These are phyloP conservation scores for Pipa parva DNA, from an alignment of 2,113 vertebrate species.

Conservation along the genomic window DNA sequence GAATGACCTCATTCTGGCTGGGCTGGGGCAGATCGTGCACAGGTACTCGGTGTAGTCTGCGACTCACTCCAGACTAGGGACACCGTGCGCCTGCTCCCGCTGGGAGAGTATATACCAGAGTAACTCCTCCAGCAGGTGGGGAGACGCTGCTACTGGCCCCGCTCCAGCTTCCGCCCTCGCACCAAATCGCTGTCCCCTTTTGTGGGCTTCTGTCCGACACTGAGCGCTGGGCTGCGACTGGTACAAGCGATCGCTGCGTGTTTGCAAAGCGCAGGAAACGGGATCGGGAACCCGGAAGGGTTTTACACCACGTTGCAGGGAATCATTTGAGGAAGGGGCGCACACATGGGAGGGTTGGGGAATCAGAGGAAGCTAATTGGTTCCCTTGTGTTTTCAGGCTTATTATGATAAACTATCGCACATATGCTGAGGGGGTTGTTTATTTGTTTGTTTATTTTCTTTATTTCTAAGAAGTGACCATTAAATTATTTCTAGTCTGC, in stretches of 20 bases:
- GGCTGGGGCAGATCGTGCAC: no score
- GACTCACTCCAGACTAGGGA: neutral
- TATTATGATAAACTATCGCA: neutral
- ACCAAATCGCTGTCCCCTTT: neutral
- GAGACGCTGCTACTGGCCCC: neutral
- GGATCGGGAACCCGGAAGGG: slow-evolving; percentile 18
- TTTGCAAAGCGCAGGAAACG: slow-evolving; percentile 18
- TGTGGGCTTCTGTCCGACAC: neutral
- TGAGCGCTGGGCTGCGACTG: neutral
- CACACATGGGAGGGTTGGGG: slow-evolving; percentile 5
- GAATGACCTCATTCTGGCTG: neutral
- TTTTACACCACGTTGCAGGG: slow-evolving; percentile 33
- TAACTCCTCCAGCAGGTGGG: slow-evolving; percentile 5
- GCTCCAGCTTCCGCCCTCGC: neutral
- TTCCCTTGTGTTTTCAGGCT: neutral
- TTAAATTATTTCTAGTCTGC: no score
- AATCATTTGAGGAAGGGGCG: slow-evolving; percentile 28
- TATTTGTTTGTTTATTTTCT: no score
- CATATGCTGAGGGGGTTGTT: no score
- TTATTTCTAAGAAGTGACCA: no score
- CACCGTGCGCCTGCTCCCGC: neutral
- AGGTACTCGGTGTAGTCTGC: neutral
- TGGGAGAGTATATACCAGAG: no score
- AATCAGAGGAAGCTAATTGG: neutral
- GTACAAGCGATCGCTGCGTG: neutral